Conservation (phyloP, 2,888 invertebrate genomes). For the Odontothrips loti region DNA sequence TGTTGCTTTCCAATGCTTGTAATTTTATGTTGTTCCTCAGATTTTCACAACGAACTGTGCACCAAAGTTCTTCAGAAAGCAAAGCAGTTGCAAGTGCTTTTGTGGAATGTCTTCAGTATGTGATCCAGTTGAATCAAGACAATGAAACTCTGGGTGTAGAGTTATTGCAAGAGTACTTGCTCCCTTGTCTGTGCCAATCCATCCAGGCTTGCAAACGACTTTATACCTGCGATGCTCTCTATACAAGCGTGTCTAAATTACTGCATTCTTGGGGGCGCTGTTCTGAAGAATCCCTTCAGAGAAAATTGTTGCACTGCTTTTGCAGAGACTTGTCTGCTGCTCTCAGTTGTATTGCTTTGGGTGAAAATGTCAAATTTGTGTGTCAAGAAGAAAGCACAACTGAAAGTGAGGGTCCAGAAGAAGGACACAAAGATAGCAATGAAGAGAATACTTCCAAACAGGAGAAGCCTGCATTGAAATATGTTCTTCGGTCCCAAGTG, state of each 20-base stretch:
- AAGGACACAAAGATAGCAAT: no score
- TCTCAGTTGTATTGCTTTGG: background rate
- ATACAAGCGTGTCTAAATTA: conserved; percentile 41
- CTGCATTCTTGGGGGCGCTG: conserved; percentile 56
- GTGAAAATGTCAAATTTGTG: background rate
- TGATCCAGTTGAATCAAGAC: conserved; percentile 53
- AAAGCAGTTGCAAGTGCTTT: conserved; percentile 63
- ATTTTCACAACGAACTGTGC: conserved; percentile 56
- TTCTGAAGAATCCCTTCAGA: conserved; percentile 15
- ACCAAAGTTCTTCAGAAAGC: conserved; percentile 63
- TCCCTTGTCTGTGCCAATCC: conserved; percentile 51
- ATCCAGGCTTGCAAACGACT: conserved; percentile 36
- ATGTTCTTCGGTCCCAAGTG: background rate
- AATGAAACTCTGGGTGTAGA: conserved; percentile 45
- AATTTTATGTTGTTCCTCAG: conserved; percentile 47
- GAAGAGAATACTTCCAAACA: background rate
- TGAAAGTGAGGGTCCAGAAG: no score
- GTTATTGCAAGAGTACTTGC: conserved; percentile 48
- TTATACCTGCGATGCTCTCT: conserved; percentile 31
- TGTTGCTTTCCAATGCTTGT: background rate
- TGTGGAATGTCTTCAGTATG: conserved; percentile 69
- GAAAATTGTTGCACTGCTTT: background rate
- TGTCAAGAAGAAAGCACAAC: background rate
- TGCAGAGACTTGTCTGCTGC: background rate
- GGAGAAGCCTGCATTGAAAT: background rate